Conservation (phyloP, 2,888 invertebrate genomes). For the Drosophila engyochracea region DNA sequence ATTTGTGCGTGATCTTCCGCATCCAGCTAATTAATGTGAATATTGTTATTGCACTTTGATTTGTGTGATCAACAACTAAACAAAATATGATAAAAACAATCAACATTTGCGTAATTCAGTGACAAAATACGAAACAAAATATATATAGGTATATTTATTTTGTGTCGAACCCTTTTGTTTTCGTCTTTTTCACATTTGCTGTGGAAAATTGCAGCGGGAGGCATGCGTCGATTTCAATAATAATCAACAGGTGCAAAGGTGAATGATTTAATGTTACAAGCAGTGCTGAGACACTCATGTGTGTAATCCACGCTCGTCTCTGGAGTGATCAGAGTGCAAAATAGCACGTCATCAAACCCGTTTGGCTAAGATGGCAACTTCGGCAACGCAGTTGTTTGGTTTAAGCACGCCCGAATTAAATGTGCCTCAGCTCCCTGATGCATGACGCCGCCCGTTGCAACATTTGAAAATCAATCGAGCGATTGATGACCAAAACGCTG, state of each 20-base stretch:
- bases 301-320: slow-evolving; percentile 2
- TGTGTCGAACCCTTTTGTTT: slow-evolving; percentile 8
- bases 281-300: slow-evolving; percentile 9
- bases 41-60: slow-evolving; percentile 29
- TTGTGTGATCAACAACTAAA: slow-evolving; percentile 15
- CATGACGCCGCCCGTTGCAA: slow-evolving; percentile 50
- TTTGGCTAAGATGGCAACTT: slow-evolving; percentile 28
- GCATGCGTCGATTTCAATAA: neutral
- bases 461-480: slow-evolving; percentile 51
- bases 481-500: slow-evolving; percentile 9
- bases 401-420: slow-evolving; percentile 17
- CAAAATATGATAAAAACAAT: slow-evolving; percentile 42
- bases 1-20: slow-evolving; percentile 15
- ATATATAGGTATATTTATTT: neutral
- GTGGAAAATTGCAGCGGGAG: slow-evolving; percentile 12
- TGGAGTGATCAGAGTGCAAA: slow-evolving; percentile 28
- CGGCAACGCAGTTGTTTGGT: slow-evolving; percentile 12
- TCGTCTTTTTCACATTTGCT: neutral
- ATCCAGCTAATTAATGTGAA: slow-evolving; percentile 7
- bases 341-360: slow-evolving; percentile 32
- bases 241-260: slow-evolving; percentile 52
- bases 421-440: slow-evolving; percentile 41
- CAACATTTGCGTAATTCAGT: slow-evolving; percentile 42
- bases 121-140: neutral
- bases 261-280: slow-evolving; percentile 9